Base-by-base conservation (phyloP, 2,113 vertebrate genomes). In the Hippolais icterina region DNA sequence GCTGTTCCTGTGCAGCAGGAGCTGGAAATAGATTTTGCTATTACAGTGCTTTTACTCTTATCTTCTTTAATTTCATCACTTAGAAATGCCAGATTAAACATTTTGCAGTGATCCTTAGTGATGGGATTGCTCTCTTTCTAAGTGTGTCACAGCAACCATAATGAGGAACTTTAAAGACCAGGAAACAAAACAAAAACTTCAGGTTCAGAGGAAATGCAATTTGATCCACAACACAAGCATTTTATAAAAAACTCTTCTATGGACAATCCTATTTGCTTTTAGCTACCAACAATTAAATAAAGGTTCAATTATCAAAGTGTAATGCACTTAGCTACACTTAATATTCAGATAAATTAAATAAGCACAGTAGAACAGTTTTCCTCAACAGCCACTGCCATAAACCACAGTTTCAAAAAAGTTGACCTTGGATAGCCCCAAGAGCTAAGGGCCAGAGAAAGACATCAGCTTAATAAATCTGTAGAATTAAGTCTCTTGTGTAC, bases 1-100 rank as follows among this genome's bases (percentile, higher is more conserved):
- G 0, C 39, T 82, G 82, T 88, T 77, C 85, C 90, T 27, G 27
- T 54, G 93, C 70, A 68, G 86, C 94, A 71, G 28, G 39, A 83
- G 50, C 61, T 90, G 69, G 47, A 95, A 96, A 96, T 80, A 94
- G 75, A 82, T 89, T 95, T 89, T 96, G 76, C 95, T 92, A 79
- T 57, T 80, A 85, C 79, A 87, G 87, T 68, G 23, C 23, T 92
- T 95, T 93, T 90, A 89, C 85, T 93, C 94, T 83, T 89, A 87
- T 72, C 71, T 74, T 91, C 74, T 95, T 87, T 91, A 91, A 95
- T 93, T 94, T 90, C 33, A 56, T 76, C 83, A 37, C 72, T 93
- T 87, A n/a, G 56, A 95, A 95, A 96, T 83, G 70, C 56, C 84
- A 81, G 86, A 93, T 96, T 81, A 90, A 91, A 91, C 49, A 88